Evolutionary conservation across 2,888 invertebrate genomes (phyloP).

Genomic region (Agriopis leucophaearia): DNA sequence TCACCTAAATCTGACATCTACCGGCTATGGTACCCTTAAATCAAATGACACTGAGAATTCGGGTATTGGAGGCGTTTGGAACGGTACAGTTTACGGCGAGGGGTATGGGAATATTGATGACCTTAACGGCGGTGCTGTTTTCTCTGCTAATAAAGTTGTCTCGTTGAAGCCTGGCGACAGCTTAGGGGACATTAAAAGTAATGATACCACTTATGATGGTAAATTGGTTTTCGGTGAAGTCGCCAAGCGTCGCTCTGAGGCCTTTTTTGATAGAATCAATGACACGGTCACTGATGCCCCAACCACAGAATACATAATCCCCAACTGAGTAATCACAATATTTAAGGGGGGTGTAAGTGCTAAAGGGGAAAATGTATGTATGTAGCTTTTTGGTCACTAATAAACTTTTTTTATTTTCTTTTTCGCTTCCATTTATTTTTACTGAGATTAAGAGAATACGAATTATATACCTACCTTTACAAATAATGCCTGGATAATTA

Average conservation of each 20-base stretch:
- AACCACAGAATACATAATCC: not conserved
- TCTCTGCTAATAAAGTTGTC: not conserved
- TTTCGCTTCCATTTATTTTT: no score
- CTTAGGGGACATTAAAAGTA: not conserved
- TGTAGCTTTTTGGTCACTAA: no score
- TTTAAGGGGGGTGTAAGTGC: no score
- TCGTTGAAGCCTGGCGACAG: constrained; percentile 1
- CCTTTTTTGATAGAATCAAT: not conserved
- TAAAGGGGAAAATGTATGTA: no score
- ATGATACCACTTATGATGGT: not conserved
- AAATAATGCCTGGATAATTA: no score
- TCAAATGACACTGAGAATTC: not conserved
- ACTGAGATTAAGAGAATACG: no score
- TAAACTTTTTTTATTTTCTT: no score
- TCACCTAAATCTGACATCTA: constrained; percentile 3
- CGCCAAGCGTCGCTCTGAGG: not conserved
- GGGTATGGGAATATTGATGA: not conserved
- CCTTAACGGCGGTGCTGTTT: not conserved
- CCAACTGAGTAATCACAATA: not conserved
- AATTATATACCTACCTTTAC: no score
- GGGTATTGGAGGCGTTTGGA: not conserved
- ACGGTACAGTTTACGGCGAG: not conserved
- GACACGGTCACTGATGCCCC: not conserved
- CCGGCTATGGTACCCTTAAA: constrained; percentile 1
- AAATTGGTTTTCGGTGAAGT: not conserved